Evolutionary conservation across 2,797 vertebrate genomes (phyloP).

Genomic region (Pseudochirops corinnae): DNA sequence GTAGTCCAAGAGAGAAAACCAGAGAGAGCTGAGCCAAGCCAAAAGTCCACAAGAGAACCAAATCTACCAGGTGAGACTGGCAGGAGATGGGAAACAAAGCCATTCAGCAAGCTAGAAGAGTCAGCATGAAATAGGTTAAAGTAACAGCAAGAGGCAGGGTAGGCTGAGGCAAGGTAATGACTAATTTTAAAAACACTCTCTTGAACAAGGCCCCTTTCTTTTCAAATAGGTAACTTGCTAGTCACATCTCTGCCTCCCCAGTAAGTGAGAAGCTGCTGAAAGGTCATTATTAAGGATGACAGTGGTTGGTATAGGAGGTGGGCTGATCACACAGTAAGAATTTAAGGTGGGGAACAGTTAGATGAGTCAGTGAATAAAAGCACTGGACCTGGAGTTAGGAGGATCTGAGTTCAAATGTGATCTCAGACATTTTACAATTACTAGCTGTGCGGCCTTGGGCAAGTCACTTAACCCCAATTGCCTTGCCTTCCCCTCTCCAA

Average conservation of each 20-base stretch:
- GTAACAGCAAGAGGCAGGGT: background rate
- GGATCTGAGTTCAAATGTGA: too few species aligned
- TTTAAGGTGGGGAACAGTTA: background rate
- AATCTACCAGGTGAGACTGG: background rate
- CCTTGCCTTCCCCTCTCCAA: too few species aligned
- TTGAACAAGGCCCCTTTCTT: background rate
- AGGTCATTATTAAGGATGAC: conserved; percentile 1
- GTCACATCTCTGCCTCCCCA: background rate
- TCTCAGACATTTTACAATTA: too few species aligned
- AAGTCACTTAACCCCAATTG: too few species aligned
- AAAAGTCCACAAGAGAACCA: background rate
- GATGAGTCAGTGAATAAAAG: too few species aligned
- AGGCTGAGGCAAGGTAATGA: background rate
- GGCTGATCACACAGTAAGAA: background rate
- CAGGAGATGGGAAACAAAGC: background rate
- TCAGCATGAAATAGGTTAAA: background rate
- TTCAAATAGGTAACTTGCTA: background rate
- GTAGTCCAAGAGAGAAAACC: background rate
- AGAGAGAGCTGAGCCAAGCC: background rate
- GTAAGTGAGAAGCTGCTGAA: background rate
- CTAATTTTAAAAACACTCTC: background rate
- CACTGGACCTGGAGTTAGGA: too few species aligned
- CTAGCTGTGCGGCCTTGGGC: too few species aligned
- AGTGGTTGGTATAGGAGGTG: background rate
- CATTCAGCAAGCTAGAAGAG: background rate